Evolutionary conservation across 1,140 invertebrate genomes (phyloP), one percentile per base, ranked within the genome.

Genomic region (Drosophila melanica): DNA sequence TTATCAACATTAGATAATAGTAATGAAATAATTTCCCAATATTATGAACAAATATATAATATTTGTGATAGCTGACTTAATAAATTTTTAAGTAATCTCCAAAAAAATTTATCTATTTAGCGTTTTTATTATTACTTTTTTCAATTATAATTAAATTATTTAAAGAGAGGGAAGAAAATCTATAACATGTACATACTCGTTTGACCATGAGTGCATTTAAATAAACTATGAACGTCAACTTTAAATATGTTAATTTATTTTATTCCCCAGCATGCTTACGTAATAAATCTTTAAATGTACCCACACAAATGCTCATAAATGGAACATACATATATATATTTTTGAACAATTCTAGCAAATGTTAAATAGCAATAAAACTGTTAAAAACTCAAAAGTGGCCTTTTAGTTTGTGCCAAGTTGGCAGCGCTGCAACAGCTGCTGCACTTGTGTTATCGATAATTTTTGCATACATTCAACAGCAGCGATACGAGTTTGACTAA

Each of bases 231-330:
- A 27, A 6, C 33, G 9, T 9, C 7, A 35, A 10, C 0, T 9
- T 1, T 51, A 6, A 6, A 16, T 27, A 27, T 5, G 6, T 8
- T 50, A 39, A 10, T 27, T 16, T n/a, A 41, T 14, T 33, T 58
- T 66, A 6, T 12, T 14, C 20, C 50, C 6, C 8, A 87, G 84
- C 69, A 87, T 87, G 84, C 80, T 87, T 7, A 80, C 84, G 5
- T 87, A 89, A 50, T 50, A n/a, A 33, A 42, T 54, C n/a, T 57
- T 20, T 35, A 16, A 1, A 20, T 50, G 50, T 39, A 69, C 33
- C 20, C 41, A 58, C 39, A 55, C n/a, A 48, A 12, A 20, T 39
- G 16, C 14, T 10, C 8, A 35, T 35, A 35, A 27, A 30, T 9
- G 30, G 12, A 48, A 23, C 11, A 48, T 23, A 44, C 35, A 39